phyloP scores from a whole-genome alignment of 2,797 vertebrate genomes.

The Spondyliosoma cantharus region DNA sequence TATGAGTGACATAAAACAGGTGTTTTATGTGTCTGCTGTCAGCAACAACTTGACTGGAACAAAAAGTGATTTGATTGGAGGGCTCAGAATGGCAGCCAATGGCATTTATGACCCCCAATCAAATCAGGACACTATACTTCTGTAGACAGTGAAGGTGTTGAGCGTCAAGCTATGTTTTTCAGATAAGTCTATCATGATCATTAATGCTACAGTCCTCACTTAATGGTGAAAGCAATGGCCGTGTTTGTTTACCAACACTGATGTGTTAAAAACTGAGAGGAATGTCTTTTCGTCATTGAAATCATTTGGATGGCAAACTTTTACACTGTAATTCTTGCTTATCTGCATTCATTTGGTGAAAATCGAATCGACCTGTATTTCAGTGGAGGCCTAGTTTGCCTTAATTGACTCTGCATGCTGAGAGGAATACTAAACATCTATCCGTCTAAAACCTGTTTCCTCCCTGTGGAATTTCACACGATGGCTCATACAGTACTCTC shows the following conservation, averaged over 20 bases:
- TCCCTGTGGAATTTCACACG: constrained; percentile 33
- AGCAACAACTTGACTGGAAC: not conserved
- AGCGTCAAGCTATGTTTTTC: not conserved
- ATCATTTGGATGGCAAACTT: not conserved
- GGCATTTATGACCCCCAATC: not conserved
- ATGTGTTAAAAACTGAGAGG: not conserved
- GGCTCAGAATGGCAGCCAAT: not conserved
- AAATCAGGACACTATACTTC: not conserved
- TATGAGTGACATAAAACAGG: not conserved
- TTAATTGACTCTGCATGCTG: constrained; percentile 4
- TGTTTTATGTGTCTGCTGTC: not conserved
- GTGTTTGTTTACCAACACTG: not conserved
- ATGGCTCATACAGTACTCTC: constrained; percentile 29
- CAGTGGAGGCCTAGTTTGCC: constrained; percentile 7
- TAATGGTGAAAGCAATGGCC: not conserved
- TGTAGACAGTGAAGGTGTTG: not conserved
- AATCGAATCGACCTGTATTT: constrained; percentile 5
- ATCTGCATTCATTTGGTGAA: constrained; percentile 2
- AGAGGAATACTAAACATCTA: constrained; percentile 17
- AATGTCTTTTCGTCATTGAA: no score
- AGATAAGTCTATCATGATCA: not conserved
- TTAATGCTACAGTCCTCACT: not conserved
- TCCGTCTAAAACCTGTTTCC: constrained; percentile 32
- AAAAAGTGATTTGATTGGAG: not conserved
- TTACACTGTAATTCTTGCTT: not conserved